Percentiles rank a stretch among this genome's conserved stretches.
Conservation (phyloP, 2,797 vertebrate genomes). For the Phoeniculus purpureus region DNA sequence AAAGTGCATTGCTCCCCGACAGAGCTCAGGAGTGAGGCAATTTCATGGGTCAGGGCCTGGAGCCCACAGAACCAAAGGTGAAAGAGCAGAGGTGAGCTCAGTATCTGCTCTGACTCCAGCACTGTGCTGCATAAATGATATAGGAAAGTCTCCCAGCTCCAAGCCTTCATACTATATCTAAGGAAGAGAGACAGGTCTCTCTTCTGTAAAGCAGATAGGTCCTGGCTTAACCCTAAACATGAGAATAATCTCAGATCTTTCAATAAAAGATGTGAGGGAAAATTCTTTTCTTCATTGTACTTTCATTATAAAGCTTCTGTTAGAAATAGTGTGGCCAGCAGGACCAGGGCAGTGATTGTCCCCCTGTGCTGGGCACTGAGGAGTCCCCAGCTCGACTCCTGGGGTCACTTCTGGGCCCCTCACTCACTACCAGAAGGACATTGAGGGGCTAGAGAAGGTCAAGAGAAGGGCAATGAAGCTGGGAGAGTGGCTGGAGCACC, state of each 20-base stretch:
- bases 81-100: fast-evolving
- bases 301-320: too few relatives aligned
- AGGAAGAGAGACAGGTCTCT: not conserved
- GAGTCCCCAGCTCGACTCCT: too few relatives aligned
- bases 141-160: not conserved
- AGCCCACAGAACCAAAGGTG: not conserved
- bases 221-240: not conserved
- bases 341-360: too few relatives aligned
- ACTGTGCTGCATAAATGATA: not conserved
- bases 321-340: too few relatives aligned
- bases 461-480: too few relatives aligned
- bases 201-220: not conserved
- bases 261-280: not conserved
- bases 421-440: too few relatives aligned
- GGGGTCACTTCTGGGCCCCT: too few relatives aligned
- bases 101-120: not conserved
- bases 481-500: too few relatives aligned
- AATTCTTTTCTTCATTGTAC: not conserved
- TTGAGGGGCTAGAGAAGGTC: too few relatives aligned
- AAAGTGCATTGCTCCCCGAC: fast-evolving
- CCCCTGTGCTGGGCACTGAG: too few relatives aligned
- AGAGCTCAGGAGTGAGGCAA: not conserved
- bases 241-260: not conserved
- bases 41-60: not conserved
- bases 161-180: not conserved